Evolutionary conservation across 2,888 invertebrate species (phyloP).

Genomic region (Diadegma fenestrale): DNA sequence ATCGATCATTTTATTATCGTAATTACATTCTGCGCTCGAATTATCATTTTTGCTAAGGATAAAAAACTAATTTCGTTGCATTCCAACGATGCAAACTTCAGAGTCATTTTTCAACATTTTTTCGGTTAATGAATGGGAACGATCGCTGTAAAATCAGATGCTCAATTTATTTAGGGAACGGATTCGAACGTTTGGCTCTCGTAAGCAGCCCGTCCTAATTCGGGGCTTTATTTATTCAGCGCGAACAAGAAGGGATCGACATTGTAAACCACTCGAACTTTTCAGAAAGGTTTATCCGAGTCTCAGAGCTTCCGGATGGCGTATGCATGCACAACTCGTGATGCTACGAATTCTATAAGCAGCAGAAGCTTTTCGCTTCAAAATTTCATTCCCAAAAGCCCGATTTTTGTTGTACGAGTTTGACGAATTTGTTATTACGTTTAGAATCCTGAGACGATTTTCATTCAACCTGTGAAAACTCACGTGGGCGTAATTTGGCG

Average conservation of each 20-base stretch:
- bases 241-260: background rate
- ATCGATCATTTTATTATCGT: too few relatives aligned
- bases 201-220: constrained; percentile 5
- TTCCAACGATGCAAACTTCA: too few relatives aligned
- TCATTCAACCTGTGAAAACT: background rate
- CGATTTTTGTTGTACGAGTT: background rate
- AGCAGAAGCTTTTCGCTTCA: background rate
- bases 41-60: too few relatives aligned
- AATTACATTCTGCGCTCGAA: too few relatives aligned
- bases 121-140: background rate
- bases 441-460: background rate
- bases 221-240: constrained; percentile 11
- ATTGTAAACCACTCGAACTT: constrained; percentile 46
- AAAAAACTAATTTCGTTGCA: too few relatives aligned
- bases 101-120: too few relatives aligned
- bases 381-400: background rate
- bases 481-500: background rate
- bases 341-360: background rate
- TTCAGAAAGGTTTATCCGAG: constrained; percentile 23
- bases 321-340: background rate
- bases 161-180: constrained; percentile 15
- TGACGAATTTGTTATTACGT: background rate
- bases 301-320: constrained; percentile 25
- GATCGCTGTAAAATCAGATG: background rate
- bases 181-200: background rate